Evolutionary conservation across 2,797 vertebrate species (phyloP), one percentile per base, ranked within the genome.

Genomic region (Myiotriccus ornatus): DNA sequence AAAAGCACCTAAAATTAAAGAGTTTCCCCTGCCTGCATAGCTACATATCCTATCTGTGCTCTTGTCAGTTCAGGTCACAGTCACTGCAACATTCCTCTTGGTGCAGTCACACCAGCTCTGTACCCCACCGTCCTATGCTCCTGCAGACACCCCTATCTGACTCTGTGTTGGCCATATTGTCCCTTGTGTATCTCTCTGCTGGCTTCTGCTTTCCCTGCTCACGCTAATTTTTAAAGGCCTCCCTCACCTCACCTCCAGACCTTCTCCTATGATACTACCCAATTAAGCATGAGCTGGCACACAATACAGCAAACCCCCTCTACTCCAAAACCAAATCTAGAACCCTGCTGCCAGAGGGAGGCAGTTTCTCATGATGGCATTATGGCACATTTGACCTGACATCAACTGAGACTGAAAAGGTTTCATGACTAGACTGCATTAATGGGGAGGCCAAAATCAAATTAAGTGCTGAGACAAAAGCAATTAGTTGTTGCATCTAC

Each of bases 111-210:
- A 55, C 5, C 60, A 53, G 11, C 27, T 89, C 13, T 43, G 47
- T 14, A 70, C 39, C 49, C 52, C 32, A 10, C 50, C 32, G 34
- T 27, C 46, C 43, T 8, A 13, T 4, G 1, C 32, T 71, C 41
- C 70, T 46, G 59, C 67, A 73, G 27, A 76, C 0, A 7, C 5
- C 73, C 5, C 73, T 44, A 16, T 25, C 1, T 4, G 16, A 57
- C 15, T 63, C 22, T 46, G 24, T 41, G 7, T 1, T 27, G 53
- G 18, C 28, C 32, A 0, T 4, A 37, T 0, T 1, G 0, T 25
- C 37, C 75, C 43, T 35, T n/a, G 3, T 9, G 8, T 11, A 8
- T 0, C 0, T 30, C 41, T 69, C 59, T 23, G 9, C 5, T 15
- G 9, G 8, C 16, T 83, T 56, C 59, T 50, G 49, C 23, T 59